Percentiles rank a stretch among this genome's conserved stretches.
These are phyloP conservation scores for Numida meleagris DNA, from an alignment of 2,113 vertebrate species.

Conservation along the genomic window DNA sequence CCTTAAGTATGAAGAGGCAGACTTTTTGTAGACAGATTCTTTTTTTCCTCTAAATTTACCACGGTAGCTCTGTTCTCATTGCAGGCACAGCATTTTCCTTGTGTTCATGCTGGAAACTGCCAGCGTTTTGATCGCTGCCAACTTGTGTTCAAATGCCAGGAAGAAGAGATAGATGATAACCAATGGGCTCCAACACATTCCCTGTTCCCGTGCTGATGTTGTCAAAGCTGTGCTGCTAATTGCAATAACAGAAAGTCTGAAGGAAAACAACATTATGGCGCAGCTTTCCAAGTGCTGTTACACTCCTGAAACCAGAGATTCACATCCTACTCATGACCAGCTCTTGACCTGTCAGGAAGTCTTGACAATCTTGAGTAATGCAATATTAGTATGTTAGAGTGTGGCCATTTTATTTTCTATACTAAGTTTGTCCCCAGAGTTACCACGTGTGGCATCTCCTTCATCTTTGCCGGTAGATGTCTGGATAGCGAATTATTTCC, in stretches of 20 bases:
- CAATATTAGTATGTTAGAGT: neutral
- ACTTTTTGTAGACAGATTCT: neutral
- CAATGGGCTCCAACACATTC: neutral
- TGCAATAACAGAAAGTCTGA: neutral
- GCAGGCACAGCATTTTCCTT: neutral
- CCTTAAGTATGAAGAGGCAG: neutral
- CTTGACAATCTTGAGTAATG: neutral
- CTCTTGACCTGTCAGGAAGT: neutral
- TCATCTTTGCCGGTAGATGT: neutral
- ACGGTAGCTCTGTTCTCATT: neutral
- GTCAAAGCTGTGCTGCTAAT: neutral
- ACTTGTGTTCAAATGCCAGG: neutral
- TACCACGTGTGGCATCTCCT: neutral
- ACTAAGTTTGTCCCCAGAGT: neutral
- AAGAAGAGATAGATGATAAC: neutral
- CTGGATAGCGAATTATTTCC: neutral
- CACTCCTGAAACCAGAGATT: neutral
- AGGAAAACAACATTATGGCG: neutral
- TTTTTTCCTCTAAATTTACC: neutral
- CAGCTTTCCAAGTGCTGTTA: neutral
- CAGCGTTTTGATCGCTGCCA: neutral
- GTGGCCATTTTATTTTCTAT: neutral
- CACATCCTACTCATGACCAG: neutral
- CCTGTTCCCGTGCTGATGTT: neutral
- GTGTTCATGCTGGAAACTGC: neutral